Evolutionary conservation across 2,113 vertebrate species (phyloP), one percentile per base, ranked within the genome.

Genomic region (Callocephalon fimbriatum): DNA sequence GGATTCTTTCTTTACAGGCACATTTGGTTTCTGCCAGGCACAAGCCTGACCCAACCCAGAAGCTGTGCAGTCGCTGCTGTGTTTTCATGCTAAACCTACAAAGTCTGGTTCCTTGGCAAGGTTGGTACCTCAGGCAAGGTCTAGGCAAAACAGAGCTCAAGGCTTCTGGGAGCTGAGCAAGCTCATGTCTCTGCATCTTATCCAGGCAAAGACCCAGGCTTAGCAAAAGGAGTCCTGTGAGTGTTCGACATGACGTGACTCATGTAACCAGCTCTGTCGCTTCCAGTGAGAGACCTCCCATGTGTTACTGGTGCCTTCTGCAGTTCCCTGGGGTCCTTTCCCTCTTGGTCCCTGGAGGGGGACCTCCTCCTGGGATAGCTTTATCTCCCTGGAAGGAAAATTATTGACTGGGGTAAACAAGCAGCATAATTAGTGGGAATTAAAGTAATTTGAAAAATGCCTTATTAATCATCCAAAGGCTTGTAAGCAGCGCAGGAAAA

Each of bases 371-470:
- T 21, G 19, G 75, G 76, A 51, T 51, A 68, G 48, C 48, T 91
- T 81, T 92, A 91, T 92, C 56, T 91, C 72, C 72, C 56, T 92
- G 73, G 58, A 94, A 82, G 79, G 81, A 90, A 71, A 92, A 84
- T 75, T 61, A 90, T 44, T 94, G 83, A 66, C 81, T 87, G 45
- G 84, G 29, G 21, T 93, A 82, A 86, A 91, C 73, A 97, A 85
- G 81, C 83, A 90, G 32, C 25, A 10, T 97, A 89, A 95, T 91
- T 84, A 86, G n/a, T 27, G 61, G 56, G 51, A 92, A 91, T 93
- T 90, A 84, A 86, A 90, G 42, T 65, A 67, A 90, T 96, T 92
- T 67, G 83, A 65, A 78, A 97, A 95, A 92, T 81, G 68, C 47
- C 61, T 66, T 89, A 89, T 91, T 92, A 87, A 89, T 96, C 73